phyloP scores from a whole-genome alignment of 2,888 invertebrate genomes.

The Lepidocyrtinus sp. region DNA sequence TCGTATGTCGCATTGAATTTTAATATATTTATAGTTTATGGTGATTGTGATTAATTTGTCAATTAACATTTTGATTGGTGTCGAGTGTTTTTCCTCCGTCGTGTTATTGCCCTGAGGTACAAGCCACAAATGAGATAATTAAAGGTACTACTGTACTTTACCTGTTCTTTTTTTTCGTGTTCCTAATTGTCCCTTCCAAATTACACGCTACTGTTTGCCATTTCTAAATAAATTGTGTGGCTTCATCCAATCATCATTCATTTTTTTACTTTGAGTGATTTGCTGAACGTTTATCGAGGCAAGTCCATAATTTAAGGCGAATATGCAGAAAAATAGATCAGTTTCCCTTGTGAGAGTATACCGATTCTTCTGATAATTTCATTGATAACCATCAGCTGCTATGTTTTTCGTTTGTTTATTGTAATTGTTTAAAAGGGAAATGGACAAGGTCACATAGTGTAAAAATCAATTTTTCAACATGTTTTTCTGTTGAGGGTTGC shows the following conservation, averaged over 20 bases:
- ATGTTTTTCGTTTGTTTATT: neutral
- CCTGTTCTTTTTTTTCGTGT: neutral
- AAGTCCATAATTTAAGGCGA: neutral
- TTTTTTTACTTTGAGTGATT: neutral
- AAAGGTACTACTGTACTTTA: slow-evolving; percentile 8
- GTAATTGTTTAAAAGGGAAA: slow-evolving; percentile 18
- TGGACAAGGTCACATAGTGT: slow-evolving; percentile 18
- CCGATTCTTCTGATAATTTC: neutral
- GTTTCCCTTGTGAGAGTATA: neutral
- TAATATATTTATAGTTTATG: slow-evolving; percentile 15
- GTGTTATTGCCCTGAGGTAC: slow-evolving; percentile 7
- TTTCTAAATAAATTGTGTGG: neutral
- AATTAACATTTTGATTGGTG: slow-evolving; percentile 18
- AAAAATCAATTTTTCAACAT: slow-evolving; percentile 3
- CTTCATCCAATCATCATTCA: slow-evolving; percentile 3
- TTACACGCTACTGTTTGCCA: slow-evolving; percentile 1
- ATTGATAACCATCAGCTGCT: neutral
- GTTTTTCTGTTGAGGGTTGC: neutral
- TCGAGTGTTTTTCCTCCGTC: neutral
- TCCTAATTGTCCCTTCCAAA: slow-evolving; percentile 15
- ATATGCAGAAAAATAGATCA: neutral
- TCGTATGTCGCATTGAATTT: neutral
- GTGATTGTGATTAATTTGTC: slow-evolving; percentile 18
- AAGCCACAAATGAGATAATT: slow-evolving; percentile 38
- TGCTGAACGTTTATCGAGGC: neutral